A percentile compares a stretch with the other conserved stretches of the same genome.
These are phyloP conservation scores for Rhipidura dahli DNA, from an alignment of 2,113 vertebrate genomes.

Conservation along the genomic window DNA sequence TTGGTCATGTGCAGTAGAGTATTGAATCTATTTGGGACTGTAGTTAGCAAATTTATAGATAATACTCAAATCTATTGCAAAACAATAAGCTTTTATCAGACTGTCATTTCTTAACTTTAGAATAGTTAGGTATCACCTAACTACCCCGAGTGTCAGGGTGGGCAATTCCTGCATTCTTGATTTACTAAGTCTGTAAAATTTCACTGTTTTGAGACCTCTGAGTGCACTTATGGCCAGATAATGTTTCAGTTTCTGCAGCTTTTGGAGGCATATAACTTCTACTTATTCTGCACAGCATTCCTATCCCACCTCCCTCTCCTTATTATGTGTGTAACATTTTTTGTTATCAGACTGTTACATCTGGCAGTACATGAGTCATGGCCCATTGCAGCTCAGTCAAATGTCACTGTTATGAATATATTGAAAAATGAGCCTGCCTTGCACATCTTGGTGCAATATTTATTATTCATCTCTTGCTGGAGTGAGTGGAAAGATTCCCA, in stretches of 20 bases:
- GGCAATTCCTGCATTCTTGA: not conserved
- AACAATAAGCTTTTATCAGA: not conserved
- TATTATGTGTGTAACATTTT: not conserved
- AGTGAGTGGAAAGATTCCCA: not conserved
- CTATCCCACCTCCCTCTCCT: not conserved
- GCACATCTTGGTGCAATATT: not conserved
- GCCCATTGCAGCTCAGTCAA: not conserved
- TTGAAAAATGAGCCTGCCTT: not conserved
- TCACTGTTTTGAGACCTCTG: not conserved
- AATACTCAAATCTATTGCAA: not conserved
- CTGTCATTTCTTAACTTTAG: not conserved
- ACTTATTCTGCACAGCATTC: not conserved
- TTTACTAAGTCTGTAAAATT: not conserved
- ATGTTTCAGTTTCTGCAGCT: not conserved
- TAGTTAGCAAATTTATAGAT: not conserved
- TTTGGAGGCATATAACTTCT: not conserved
- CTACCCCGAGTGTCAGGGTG: not conserved
- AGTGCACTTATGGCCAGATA: not conserved
- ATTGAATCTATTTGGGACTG: not conserved
- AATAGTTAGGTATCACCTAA: not conserved
- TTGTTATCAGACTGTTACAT: not conserved
- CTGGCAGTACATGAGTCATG: not conserved
- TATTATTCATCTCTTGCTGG: not conserved
- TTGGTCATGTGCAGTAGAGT: not conserved
- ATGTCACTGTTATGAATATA: conserved; percentile 11